These are phyloP conservation scores for Medauroidea extradentata DNA, from an alignment of 1,140 invertebrate genomes.

Conservation along the genomic window DNA sequence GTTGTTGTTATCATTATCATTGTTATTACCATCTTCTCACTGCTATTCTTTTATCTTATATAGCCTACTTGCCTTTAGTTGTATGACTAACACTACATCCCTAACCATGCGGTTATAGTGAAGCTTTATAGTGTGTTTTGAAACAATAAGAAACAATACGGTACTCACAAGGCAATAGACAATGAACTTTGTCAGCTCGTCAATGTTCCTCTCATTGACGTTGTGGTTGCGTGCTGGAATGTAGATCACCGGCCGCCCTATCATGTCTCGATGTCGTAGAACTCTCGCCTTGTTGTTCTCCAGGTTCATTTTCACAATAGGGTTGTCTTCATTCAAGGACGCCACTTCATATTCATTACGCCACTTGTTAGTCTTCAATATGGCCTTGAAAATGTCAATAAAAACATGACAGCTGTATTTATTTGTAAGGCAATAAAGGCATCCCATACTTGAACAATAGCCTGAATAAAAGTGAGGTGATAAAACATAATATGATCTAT, in stretches of 20 bases:
- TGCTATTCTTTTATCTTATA: no score
- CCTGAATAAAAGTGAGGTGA: background rate
- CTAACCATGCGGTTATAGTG: no score
- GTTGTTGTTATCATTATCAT: no score
- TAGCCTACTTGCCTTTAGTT: no score
- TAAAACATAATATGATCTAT: background rate
- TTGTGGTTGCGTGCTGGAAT: slow-evolving; percentile 72
- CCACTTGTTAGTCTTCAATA: slow-evolving; percentile 76
- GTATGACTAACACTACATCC: no score
- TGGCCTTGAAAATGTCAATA: slow-evolving; percentile 49
- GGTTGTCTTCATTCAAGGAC: slow-evolving; percentile 50
- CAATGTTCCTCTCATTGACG: slow-evolving; percentile 62
- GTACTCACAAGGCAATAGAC: slow-evolving; percentile 65
- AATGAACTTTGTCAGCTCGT: slow-evolving; percentile 70
- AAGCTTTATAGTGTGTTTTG: no score
- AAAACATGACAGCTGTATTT: no score
- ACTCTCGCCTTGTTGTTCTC: slow-evolving; percentile 59
- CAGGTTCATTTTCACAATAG: slow-evolving; percentile 55
- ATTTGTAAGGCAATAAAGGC: no score
- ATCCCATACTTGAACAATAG: no score
- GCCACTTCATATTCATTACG: slow-evolving; percentile 62
- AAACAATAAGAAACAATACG: no score
- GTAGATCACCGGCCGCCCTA: slow-evolving; percentile 66
- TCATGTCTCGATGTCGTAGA: slow-evolving; percentile 61
- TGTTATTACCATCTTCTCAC: no score